These are phyloP conservation scores for Sitta europaea DNA, from an alignment of 2,113 vertebrate species.

Conservation along the genomic window DNA sequence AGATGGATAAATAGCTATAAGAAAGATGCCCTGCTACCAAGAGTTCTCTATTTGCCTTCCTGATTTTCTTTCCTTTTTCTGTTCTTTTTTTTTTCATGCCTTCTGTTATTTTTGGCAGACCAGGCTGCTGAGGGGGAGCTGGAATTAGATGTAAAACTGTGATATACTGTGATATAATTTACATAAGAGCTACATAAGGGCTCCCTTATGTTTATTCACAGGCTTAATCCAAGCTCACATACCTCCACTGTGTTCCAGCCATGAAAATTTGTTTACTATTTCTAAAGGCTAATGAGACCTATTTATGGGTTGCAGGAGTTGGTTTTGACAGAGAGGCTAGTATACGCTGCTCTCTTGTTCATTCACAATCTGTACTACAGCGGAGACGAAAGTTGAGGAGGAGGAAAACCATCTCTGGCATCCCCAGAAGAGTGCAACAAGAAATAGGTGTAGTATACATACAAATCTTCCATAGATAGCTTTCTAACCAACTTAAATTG, in stretches of 20 bases:
- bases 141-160: conserved; percentile 67
- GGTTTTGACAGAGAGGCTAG: conserved; percentile 98
- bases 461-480: conserved; percentile 54
- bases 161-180: conserved; percentile 62
- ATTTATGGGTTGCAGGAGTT: conserved; percentile 86
- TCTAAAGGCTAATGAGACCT: conserved; percentile 77
- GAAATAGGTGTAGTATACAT: conserved; percentile 86
- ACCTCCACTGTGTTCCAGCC: conserved; percentile 70
- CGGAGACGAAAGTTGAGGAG: conserved; percentile 93
- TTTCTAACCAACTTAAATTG: conserved; percentile 48
- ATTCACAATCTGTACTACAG: conserved; percentile 96
- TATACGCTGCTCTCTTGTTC: conserved; percentile 96
- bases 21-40: conserved; percentile 42
- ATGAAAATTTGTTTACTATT: conserved; percentile 72
- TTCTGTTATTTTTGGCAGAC: conserved; percentile 69
- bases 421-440: conserved; percentile 92
- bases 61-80: conserved; percentile 2
- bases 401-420: conserved; percentile 91
- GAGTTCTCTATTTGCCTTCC: conserved; percentile 36
- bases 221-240: conserved; percentile 68
- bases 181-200: conserved; percentile 60
- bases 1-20: conserved; percentile 46
- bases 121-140: conserved; percentile 58
- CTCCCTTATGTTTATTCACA: conserved; percentile 72
- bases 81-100: background rate